phyloP scores from a whole-genome alignment of 2,797 vertebrate genomes.

The Coregonus suidteri region DNA sequence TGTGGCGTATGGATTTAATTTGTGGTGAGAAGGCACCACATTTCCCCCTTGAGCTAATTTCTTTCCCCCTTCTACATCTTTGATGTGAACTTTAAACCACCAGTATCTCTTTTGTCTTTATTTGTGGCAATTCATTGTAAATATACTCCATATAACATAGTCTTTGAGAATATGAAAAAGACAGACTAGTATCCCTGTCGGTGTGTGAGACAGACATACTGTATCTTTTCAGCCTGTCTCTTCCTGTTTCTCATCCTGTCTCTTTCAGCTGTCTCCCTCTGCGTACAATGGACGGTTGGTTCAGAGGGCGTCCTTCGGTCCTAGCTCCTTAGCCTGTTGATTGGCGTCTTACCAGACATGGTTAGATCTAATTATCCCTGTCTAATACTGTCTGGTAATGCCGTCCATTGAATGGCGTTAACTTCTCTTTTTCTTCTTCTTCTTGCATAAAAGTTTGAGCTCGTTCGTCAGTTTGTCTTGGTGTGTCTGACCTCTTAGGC shows the following conservation, averaged over 20 bases:
- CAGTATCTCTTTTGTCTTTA: no score
- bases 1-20: background rate
- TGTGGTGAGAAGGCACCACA: background rate
- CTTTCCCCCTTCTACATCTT: no score
- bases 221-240: conserved; percentile 56
- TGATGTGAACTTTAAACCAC: no score
- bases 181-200: background rate
- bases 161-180: no score
- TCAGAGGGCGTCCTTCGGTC: conserved; percentile 65
- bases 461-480: no score
- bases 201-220: conserved; percentile 31
- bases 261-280: conserved; percentile 55
- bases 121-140: no score
- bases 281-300: conserved; percentile 64
- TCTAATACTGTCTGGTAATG: conserved; percentile 99
- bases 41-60: no score
- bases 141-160: no score
- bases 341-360: conserved; percentile 98
- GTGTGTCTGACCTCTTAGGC: background rate
- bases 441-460: conserved; percentile 15
- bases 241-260: conserved; percentile 51
- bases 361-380: conserved; percentile 92
- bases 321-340: conserved; percentile 77
- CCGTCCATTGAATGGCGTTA: conserved; percentile 87
- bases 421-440: conserved; percentile 67